phyloP scores from a whole-genome alignment of 2,888 invertebrate species.

The Caenorhabditis afra region DNA sequence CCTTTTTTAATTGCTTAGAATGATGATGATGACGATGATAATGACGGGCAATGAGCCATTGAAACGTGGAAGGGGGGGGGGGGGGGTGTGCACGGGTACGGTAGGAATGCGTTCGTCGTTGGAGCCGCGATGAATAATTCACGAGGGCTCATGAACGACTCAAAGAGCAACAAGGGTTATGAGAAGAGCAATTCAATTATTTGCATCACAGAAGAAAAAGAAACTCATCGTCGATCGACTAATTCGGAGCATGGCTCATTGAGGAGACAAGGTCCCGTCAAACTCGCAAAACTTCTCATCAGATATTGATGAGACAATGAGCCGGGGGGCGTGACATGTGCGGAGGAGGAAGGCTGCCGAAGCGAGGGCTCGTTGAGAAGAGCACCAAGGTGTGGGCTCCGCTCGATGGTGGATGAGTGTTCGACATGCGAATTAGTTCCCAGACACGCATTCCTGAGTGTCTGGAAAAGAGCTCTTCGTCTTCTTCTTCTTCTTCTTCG shows the following conservation, averaged over 20 bases:
- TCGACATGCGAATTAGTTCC: constrained; percentile 22
- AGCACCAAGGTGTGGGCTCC: no score
- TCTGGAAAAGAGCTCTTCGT: no score
- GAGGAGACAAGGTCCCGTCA: no score
- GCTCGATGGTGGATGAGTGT: constrained; percentile 10
- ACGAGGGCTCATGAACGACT: not conserved
- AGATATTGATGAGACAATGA: constrained; percentile 50
- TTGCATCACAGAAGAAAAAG: constrained; percentile 8
- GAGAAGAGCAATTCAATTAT: constrained; percentile 16
- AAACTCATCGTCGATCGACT: constrained; percentile 30
- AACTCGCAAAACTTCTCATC: constrained; percentile 34
- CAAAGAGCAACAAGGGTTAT: not conserved
- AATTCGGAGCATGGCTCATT: no score
- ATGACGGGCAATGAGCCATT: not conserved
- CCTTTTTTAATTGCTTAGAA: constrained; percentile 31
- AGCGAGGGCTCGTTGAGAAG: constrained; percentile 2
- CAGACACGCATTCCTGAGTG: not conserved
- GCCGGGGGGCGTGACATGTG: constrained; percentile 29
- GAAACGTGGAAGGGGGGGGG: not conserved
- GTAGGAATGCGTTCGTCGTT: no score
- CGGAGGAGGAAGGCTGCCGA: constrained; percentile 3
- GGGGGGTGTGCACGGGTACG: no score
- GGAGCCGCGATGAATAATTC: no score
- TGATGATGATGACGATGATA: constrained; percentile 14
- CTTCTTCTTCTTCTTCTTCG: constrained; percentile 5